phyloP scores from a whole-genome alignment of 2,797 vertebrate genomes.

The Agapornis canus region DNA sequence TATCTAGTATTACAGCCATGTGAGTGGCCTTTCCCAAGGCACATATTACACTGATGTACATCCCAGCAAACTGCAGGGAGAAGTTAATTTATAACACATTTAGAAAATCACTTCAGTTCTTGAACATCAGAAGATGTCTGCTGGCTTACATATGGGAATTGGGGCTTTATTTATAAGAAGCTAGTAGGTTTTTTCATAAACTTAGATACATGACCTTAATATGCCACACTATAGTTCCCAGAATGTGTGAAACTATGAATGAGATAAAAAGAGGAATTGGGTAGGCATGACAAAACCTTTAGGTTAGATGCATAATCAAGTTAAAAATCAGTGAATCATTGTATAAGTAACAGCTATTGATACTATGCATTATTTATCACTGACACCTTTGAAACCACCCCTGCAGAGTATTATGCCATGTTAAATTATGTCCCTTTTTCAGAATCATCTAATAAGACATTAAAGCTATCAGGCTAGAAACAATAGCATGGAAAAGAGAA shows the following conservation, averaged over 20 bases:
- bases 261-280: not conserved
- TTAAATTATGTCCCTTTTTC: conserved; percentile 6
- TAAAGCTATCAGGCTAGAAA: not conserved
- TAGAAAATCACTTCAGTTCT: not conserved
- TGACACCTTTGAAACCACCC: not conserved
- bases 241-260: not conserved
- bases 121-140: not conserved
- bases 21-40: not conserved
- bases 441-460: not conserved
- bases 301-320: not conserved
- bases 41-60: not conserved
- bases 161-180: not conserved
- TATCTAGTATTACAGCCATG: not conserved
- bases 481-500: not conserved
- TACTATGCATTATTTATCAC: not conserved
- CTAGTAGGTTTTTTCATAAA: not conserved
- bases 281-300: not conserved
- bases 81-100: conserved; percentile 7
- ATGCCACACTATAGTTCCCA: not conserved
- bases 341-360: not conserved
- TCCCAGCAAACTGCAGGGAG: not conserved
- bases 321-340: not conserved
- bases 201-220: not conserved
- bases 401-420: not conserved
- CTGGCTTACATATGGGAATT: not conserved